Percentiles rank a stretch among this genome's conserved stretches.
phyloP scores from a whole-genome alignment of 2,888 invertebrate genomes.

The Pristionchus entomophagus region DNA sequence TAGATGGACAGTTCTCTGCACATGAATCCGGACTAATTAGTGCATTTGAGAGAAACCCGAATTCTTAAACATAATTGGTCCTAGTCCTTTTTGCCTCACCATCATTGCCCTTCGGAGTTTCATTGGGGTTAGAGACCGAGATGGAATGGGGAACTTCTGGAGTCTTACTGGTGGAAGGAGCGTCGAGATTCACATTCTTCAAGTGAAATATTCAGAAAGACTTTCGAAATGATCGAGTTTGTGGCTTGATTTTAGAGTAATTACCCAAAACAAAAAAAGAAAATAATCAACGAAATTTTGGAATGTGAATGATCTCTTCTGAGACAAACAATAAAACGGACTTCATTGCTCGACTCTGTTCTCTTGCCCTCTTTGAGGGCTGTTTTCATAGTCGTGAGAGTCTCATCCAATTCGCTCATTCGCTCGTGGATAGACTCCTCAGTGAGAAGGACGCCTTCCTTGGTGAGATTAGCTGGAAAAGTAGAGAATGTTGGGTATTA shows the following conservation, averaged over 20 bases:
- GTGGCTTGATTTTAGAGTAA: no score
- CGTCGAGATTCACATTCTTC: neutral
- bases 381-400: neutral
- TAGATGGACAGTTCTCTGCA: no score
- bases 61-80: neutral
- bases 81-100: neutral
- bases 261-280: no score
- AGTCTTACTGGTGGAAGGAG: neutral
- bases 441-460: neutral
- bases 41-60: no score
- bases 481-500: no score
- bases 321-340: no score
- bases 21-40: no score
- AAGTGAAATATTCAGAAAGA: neutral
- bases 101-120: neutral
- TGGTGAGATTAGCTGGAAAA: neutral
- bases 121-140: neutral
- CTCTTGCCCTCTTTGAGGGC: no score
- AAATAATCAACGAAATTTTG: no score
- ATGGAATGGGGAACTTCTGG: neutral
- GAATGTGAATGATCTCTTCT: no score
- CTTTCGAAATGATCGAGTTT: neutral
- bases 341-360: no score
- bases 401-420: neutral
- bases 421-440: neutral